phyloP scores from a whole-genome alignment of 2,888 invertebrate species.

The Hyppa rectilinea region DNA sequence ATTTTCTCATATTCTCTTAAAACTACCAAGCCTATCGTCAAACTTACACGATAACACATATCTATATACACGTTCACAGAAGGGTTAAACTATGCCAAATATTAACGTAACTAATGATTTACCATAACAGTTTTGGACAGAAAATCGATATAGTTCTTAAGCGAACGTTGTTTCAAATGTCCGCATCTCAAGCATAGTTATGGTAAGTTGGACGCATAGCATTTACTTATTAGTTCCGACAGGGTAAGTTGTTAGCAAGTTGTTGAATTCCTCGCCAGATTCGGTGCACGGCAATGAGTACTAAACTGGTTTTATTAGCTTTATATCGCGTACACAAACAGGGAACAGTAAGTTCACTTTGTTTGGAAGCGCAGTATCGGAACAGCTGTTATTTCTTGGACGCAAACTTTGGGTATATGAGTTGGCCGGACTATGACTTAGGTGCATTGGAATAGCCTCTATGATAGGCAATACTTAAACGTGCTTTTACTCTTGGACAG shows the following conservation, averaged over 20 bases:
- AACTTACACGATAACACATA: constrained; percentile 6
- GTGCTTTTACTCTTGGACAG: neutral
- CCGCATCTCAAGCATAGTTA: constrained; percentile 68
- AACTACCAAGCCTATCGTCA: neutral
- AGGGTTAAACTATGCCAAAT: constrained; percentile 1
- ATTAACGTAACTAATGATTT: constrained; percentile 33
- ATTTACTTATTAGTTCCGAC: constrained; percentile 78
- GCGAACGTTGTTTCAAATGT: constrained; percentile 67
- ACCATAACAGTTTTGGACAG: constrained; percentile 54
- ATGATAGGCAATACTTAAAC: neutral
- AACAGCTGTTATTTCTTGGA: constrained; percentile 28
- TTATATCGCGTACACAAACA: constrained; percentile 46
- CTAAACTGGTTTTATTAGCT: constrained; percentile 65
- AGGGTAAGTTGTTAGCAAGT: constrained; percentile 68
- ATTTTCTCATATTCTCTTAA: too few species aligned
- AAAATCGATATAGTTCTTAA: constrained; percentile 66
- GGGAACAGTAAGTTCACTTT: constrained; percentile 53
- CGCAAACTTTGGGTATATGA: constrained; percentile 11
- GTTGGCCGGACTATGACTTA: neutral
- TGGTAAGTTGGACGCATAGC: constrained; percentile 72
- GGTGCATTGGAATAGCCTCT: neutral
- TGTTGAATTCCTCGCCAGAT: constrained; percentile 62
- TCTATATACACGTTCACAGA: too few species aligned
- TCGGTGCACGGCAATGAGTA: constrained; percentile 64
- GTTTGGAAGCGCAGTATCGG: constrained; percentile 2